Percentiles rank a stretch among this genome's conserved stretches.
Conservation (phyloP, 2,888 invertebrate genomes). For the Phymatocera aterrima region DNA sequence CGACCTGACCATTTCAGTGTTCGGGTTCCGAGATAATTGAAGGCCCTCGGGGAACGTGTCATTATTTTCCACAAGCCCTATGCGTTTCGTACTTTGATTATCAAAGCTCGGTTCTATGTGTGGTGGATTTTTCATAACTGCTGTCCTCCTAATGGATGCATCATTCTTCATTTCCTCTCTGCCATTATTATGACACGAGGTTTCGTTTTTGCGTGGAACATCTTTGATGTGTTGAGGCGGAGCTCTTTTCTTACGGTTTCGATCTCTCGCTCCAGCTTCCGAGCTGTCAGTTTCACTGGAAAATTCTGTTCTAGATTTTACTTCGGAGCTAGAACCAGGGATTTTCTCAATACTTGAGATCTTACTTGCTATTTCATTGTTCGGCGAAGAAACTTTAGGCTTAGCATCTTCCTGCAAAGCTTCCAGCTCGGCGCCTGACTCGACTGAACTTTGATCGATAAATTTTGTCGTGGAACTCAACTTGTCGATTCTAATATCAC, state of each 20-base stretch:
- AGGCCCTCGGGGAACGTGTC: conserved; percentile 49
- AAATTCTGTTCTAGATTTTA: conserved; percentile 49
- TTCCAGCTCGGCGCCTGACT: conserved; percentile 67
- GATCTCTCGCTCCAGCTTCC: conserved; percentile 51
- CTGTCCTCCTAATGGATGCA: neutral
- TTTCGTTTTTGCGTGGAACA: neutral
- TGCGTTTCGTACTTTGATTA: neutral
- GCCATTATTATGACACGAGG: neutral
- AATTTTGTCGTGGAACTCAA: conserved; percentile 65
- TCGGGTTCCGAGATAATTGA: conserved; percentile 55
- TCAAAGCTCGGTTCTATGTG: neutral
- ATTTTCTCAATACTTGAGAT: neutral
- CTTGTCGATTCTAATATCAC: conserved; percentile 51
- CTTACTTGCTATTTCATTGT: conserved; percentile 33
- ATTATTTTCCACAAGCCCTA: conserved; percentile 37
- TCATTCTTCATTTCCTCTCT: neutral
- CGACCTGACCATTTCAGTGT: conserved; percentile 69
- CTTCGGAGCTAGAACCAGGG: conserved; percentile 42
- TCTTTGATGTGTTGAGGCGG: neutral
- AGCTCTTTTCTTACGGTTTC: neutral
- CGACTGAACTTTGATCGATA: conserved; percentile 70
- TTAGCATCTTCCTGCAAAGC: conserved; percentile 49
- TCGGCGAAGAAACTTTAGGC: conserved; percentile 45
- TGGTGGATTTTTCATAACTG: neutral
- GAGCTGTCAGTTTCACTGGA: conserved; percentile 54